Percentiles rank a stretch among this genome's conserved stretches.
Evolutionary conservation across 64 coral and sea anemone species (phyloP).

Genomic region (Pachyseris speciosa): DNA sequence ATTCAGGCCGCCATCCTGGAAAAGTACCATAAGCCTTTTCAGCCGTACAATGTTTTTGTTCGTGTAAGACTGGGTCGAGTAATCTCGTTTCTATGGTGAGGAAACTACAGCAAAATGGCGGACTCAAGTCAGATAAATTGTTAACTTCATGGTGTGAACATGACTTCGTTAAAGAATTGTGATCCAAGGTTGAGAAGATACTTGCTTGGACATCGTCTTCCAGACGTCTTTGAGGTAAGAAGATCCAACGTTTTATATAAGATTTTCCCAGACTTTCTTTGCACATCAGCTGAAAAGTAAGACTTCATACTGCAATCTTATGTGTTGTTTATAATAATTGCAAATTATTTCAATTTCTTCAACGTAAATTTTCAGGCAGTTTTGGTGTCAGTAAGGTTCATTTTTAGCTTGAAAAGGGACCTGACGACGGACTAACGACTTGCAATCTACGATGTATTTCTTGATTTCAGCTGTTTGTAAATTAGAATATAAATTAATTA

Average conservation of each 20-base stretch:
- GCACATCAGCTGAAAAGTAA: not conserved
- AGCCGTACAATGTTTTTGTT: not conserved
- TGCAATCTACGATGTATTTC: not conserved
- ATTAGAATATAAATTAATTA: too few species aligned
- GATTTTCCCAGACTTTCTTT: not conserved
- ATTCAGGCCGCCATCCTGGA: not conserved
- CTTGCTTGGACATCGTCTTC: slow-evolving; percentile 73
- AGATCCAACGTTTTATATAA: not conserved
- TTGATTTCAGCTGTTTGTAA: too few species aligned
- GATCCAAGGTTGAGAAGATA: slow-evolving; percentile 83
- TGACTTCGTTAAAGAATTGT: slow-evolving; percentile 92
- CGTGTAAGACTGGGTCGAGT: not conserved
- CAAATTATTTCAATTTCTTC: too few species aligned
- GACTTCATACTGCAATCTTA: too few species aligned
- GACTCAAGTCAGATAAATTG: not conserved
- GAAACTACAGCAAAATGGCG: slow-evolving; percentile 16
- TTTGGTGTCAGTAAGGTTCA: not conserved
- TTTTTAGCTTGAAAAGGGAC: not conserved
- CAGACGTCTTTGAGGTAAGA: slow-evolving; percentile 93
- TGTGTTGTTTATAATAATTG: too few species aligned
- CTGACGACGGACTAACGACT: too few species aligned
- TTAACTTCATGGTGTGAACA: not conserved
- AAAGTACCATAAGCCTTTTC: not conserved
- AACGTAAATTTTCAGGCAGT: not conserved
- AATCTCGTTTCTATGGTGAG: slow-evolving; percentile 27